These are phyloP conservation scores for Leptura quadrifasciata DNA, from an alignment of 2,888 invertebrate species.

Conservation along the genomic window DNA sequence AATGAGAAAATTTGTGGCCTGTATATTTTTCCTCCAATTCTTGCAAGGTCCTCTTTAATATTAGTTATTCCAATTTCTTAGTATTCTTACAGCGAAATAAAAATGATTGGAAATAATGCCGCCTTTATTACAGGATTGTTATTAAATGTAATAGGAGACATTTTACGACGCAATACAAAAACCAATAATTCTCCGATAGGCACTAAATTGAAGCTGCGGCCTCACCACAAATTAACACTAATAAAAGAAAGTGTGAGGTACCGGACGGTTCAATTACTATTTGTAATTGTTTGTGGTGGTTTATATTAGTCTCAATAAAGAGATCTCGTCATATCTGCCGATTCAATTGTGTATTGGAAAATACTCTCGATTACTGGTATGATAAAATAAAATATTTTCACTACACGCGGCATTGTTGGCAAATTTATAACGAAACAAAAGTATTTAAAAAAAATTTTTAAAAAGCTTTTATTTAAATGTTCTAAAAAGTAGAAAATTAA, in stretches of 20 bases:
- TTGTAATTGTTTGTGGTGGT: constrained; percentile 19
- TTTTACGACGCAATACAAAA: constrained; percentile 46
- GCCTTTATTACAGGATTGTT: constrained; percentile 2
- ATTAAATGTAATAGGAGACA: constrained; percentile 48
- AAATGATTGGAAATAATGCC: not conserved
- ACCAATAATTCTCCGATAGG: constrained; percentile 50
- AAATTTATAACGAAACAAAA: too few species aligned
- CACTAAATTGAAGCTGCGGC: constrained; percentile 48
- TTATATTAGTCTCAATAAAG: constrained; percentile 9
- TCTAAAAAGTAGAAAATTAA: too few species aligned
- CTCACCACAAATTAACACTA: constrained; percentile 48
- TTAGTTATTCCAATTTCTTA: not conserved
- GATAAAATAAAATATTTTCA: too few species aligned
- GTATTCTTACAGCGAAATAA: too few species aligned
- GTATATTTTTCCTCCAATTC: too few species aligned
- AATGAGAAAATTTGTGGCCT: too few species aligned
- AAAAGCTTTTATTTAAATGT: too few species aligned
- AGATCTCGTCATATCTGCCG: not conserved
- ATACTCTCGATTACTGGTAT: not conserved
- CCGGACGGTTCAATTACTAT: constrained; percentile 24
- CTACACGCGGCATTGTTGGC: too few species aligned
- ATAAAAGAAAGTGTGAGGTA: constrained; percentile 41
- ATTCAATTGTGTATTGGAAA: not conserved
- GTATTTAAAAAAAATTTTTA: too few species aligned
- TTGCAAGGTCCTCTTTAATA: too few species aligned